phyloP scores from a whole-genome alignment of 2,888 invertebrate genomes.

The Campoletis raptor region DNA sequence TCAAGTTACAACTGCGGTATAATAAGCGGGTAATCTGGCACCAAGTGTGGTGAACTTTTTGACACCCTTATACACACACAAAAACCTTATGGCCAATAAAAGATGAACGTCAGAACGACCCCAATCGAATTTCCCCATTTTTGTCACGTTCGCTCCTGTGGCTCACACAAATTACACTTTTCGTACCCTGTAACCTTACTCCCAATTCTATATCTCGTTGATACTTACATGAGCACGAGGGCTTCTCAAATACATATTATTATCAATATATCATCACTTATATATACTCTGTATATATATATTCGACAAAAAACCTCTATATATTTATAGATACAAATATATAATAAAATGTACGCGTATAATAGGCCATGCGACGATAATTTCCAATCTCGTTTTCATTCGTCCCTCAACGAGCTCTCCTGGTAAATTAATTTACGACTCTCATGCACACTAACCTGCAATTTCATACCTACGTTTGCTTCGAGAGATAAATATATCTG shows the following conservation, averaged over 20 bases:
- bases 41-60: slow-evolving; percentile 69
- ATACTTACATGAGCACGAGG: slow-evolving; percentile 51
- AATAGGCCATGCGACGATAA: slow-evolving; percentile 6
- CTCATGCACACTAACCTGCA: slow-evolving; percentile 7
- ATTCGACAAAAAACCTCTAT: not conserved
- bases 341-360: slow-evolving; percentile 28
- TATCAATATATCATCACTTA: slow-evolving; percentile 42
- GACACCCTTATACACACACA: slow-evolving; percentile 57
- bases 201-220: slow-evolving; percentile 49
- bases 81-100: slow-evolving; percentile 25
- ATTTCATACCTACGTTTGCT: not conserved
- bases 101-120: slow-evolving; percentile 44
- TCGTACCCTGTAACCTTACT: slow-evolving; percentile 55
- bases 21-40: slow-evolving; percentile 69
- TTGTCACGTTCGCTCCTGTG: slow-evolving; percentile 43
- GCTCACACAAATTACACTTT: slow-evolving; percentile 16
- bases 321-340: slow-evolving; percentile 13
- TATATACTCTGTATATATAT: slow-evolving; percentile 2
- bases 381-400: slow-evolving; percentile 49
- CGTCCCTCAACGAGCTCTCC: slow-evolving; percentile 2
- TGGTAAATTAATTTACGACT: slow-evolving; percentile 7
- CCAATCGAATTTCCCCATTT: slow-evolving; percentile 64
- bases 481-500: not conserved
- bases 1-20: slow-evolving; percentile 56
- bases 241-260: slow-evolving; percentile 49